Base-by-base conservation (phyloP, 2,113 vertebrate species). In the Semnornis frantzii region DNA sequence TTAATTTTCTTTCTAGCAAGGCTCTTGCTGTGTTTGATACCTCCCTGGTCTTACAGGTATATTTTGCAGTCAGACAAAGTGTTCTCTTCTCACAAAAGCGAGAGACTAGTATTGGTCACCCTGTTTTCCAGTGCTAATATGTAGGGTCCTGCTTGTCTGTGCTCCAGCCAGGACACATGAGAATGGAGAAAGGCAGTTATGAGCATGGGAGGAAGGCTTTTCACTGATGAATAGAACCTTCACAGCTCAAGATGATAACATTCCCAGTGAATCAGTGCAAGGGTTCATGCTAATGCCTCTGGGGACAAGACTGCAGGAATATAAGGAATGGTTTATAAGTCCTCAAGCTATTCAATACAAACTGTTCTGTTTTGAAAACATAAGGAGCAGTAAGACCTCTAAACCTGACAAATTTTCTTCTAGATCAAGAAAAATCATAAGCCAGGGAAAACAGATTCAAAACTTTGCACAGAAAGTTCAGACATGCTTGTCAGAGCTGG, bases 21-120 rank as follows among this genome's bases (percentile, higher is more conserved):
- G 16, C 30, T 91, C 54, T 75, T 89, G n/a, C 54, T 48, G 0
- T 0, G 0, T 10, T 39, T 57, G 55, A 23, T 63, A 75, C 74
- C 31, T 78, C 4, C 1, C 55, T 71, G 65, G n/a, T 55, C 39
- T 77, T 52, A 39, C 15, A 28, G 44, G 37, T 24, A 11, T 21
- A 18, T 28, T 85, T 58, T 89, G 17, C 54, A 42, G 74, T 64
- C 33, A n/a, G 33, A 50, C 12, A 52, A 78, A 59, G 17, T 8
- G 6, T 9, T 71, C 10, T 52, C 4, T 23, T 65, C 46, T 80
- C n/a, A 66, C 24, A 55, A 23, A 87, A 70, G 25, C 10, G 21
- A 80, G 33, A 42, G 14, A 60, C 54, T 77, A 64, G 2, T 0
- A 0, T 2, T 87, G 31, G 23, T 21, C 57, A 34, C 18, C 4